Evolutionary conservation across 2,888 invertebrate species (phyloP), one percentile per base, ranked within the genome.

Genomic region (Lasioglossum vierecki): DNA sequence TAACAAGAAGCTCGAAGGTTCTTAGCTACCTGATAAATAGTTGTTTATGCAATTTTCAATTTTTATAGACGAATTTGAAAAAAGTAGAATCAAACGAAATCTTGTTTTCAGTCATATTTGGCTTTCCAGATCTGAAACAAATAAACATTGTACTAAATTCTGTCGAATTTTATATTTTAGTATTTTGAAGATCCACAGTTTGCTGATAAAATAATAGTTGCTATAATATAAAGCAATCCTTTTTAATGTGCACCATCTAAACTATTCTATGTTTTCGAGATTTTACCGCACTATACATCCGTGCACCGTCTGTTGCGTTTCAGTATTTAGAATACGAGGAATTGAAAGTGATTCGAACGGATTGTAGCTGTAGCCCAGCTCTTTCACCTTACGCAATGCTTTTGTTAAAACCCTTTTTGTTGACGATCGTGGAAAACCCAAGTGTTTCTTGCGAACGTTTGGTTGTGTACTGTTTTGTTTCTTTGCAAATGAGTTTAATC

Each of bases 331-430:
- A 66, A 66, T 66, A 35, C 66, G 35, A 30, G 66, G 66, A 66
- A 66, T 66, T 30, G 66, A 66, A 66, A 66, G 66, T 35, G 66
- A 66, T 63, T 73, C 73, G 57, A 70, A 78, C 41, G 39, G 41
- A 26, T 80, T 53, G 30, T 8, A 26, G 60, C 66, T 66, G 66
- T 66, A 35, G 2, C 30, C 35, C 9, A 30, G 15, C 66, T 35
- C 66, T 66, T 30, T 66, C 66, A 18, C 30, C 66, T 66, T 66
- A 66, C 66, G 66, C 35, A 66, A 66, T 18, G 66, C 30, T 66
- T 35, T 66, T 66, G 66, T 66, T 66, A 30, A 66, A 18, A 35
- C 8, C 66, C 30, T 66, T 66, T 30, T 66, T 66, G 66, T 35
- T 18, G 26, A 26, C 15, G 60, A 15, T 60, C 60, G 13, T 2